Percentiles rank a stretch among this genome's conserved stretches.
Conservation (phyloP, 92 coral and sea anemone genomes). For the Heteractis magnifica region DNA sequence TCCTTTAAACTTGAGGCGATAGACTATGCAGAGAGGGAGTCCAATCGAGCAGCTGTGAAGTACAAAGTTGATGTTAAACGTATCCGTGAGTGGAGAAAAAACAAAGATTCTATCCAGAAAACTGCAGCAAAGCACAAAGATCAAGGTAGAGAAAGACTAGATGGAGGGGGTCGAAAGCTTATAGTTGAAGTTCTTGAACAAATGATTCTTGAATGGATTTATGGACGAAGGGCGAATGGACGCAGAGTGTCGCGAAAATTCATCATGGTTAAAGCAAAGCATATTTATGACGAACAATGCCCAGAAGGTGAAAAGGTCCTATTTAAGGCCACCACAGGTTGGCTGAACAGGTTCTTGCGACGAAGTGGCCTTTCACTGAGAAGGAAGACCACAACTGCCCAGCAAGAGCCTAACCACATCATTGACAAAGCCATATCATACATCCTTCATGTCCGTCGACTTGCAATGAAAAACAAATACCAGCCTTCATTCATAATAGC, state of each 20-base stretch:
- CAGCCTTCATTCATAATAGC: too few relatives aligned
- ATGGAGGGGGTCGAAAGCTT: conserved; percentile 41
- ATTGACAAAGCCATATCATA: too few relatives aligned
- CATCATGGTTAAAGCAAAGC: conserved; percentile 38
- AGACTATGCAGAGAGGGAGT: conserved; percentile 38
- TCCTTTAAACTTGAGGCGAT: conserved; percentile 32
- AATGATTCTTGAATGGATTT: conserved; percentile 41
- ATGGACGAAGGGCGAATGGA: conserved; percentile 40
- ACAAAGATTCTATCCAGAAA: conserved; percentile 13
- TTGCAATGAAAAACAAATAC: too few relatives aligned
- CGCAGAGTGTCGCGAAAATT: conserved; percentile 39
- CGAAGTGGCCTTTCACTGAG: conserved; percentile 55
- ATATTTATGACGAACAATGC: conserved; percentile 38
- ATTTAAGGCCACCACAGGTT: conserved; percentile 15
- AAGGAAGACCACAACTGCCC: conserved; percentile 37
- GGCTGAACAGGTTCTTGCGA: conserved; percentile 56
- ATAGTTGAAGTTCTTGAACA: conserved; percentile 27
- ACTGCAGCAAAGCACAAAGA: conserved; percentile 41
- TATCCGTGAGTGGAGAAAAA: conserved; percentile 36
- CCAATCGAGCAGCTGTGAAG: conserved; percentile 33
- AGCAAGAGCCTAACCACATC: too few relatives aligned
- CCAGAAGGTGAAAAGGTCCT: conserved; percentile 43
- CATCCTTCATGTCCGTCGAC: too few relatives aligned
- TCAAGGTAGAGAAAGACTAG: conserved; percentile 40
- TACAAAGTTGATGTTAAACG: conserved; percentile 44